A percentile compares a stretch with the other conserved stretches of the same genome.
Conservation (phyloP, 2,888 invertebrate species). For the Tetragonula carbonaria region DNA sequence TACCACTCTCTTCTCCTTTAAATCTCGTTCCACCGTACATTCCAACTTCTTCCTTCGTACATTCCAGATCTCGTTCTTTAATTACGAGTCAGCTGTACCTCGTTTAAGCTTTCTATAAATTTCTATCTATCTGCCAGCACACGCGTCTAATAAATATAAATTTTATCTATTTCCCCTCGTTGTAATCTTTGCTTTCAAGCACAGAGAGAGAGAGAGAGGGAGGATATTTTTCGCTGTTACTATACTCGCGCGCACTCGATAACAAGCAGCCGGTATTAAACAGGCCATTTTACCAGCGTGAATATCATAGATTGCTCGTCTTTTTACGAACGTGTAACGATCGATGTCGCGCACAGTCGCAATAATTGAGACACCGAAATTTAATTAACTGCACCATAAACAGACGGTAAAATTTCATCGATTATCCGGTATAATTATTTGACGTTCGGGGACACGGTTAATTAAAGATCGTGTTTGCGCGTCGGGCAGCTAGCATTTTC, state of each 20-base stretch:
- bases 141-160: not conserved
- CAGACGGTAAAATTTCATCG: constrained; percentile 40
- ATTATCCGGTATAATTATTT: constrained; percentile 42
- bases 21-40: not conserved
- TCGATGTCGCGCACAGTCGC: constrained; percentile 2
- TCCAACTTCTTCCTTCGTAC: not conserved
- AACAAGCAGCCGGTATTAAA: not conserved
- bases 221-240: not conserved
- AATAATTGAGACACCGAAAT: constrained; percentile 32
- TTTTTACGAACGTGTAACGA: constrained; percentile 2
- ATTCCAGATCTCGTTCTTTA: not conserved
- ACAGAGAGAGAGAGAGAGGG: too few species aligned
- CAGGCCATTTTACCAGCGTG: not conserved
- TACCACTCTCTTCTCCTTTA: not conserved
- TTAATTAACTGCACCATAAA: constrained; percentile 31
- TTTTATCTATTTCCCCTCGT: not conserved
- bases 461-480: constrained; percentile 43
- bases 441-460: constrained; percentile 37
- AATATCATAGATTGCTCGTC: not conserved
- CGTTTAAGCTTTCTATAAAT: not conserved
- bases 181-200: not conserved
- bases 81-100: not conserved
- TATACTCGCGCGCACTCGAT: not conserved
- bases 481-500: constrained; percentile 26
- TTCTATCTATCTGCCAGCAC: not conserved